phyloP scores from a whole-genome alignment of 2,888 invertebrate genomes.

The Griposia aprilina region DNA sequence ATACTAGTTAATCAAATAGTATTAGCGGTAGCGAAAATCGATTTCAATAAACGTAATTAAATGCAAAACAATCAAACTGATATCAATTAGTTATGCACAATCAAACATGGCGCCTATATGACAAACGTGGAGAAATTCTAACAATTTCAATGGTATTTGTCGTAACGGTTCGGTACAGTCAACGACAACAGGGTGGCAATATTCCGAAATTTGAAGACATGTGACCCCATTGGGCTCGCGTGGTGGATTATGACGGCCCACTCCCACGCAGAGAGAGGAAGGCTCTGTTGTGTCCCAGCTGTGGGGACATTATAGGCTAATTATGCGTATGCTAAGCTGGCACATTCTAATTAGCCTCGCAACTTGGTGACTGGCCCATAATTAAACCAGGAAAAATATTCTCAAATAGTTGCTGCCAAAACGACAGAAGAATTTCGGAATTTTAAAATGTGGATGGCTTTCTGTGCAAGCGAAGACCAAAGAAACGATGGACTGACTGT shows the following conservation, averaged over 20 bases:
- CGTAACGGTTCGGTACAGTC: slow-evolving; percentile 26
- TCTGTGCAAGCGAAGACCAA: too few species aligned
- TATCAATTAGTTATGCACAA: slow-evolving; percentile 48
- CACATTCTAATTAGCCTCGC: neutral
- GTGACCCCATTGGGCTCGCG: neutral
- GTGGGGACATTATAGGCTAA: neutral
- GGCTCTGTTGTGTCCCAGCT: neutral
- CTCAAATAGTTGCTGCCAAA: neutral
- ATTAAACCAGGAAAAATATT: neutral
- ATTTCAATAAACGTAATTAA: slow-evolving; percentile 43
- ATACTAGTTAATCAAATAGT: neutral
- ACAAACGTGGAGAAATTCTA: slow-evolving; percentile 40
- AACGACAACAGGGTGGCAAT: neutral
- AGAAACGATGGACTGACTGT: too few species aligned
- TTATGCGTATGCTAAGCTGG: neutral
- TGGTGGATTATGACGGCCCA: neutral
- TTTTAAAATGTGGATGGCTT: neutral
- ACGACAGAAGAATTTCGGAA: neutral
- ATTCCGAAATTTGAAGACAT: neutral
- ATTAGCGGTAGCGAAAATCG: slow-evolving; percentile 18
- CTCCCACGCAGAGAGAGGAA: too few species aligned
- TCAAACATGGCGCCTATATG: slow-evolving; percentile 43
- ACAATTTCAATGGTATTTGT: slow-evolving; percentile 55
- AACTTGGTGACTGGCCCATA: neutral
- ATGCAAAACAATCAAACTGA: slow-evolving; percentile 43